Evolutionary conservation across 2,888 invertebrate species (phyloP), one percentile per base, ranked within the genome.

Genomic region (Plagodis dolabraria): DNA sequence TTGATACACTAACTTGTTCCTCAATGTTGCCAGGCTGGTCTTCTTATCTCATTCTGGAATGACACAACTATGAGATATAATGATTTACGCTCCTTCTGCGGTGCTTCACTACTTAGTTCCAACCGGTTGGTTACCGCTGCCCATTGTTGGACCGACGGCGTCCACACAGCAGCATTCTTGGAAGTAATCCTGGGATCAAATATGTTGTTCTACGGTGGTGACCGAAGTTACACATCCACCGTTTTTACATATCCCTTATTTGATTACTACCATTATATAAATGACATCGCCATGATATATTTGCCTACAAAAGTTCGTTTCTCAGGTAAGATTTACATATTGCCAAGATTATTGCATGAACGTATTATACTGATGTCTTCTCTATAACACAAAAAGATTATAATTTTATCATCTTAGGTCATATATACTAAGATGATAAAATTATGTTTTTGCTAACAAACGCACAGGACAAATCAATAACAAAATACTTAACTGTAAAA

Each of bases 131-230:
- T 85, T 10, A 87, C 87, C 0, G 86, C 87, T 0, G 87, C 87
- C 9, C 87, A 87, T 69, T 87, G 87, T 71, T 86, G 86, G 86
- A 70, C 64, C 55, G 83, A 86, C 36, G 81, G 82, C 8, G 0
- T 8, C 6, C 70, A 71, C 51, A 82, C 82, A 35, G 86, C 79
- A 5, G 67, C 62, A 56, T 70, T 69, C 64, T 82, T 85, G 68
- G 57, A 60, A 0, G 85, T 83, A 0, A 82, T 86, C 9, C 75
- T 86, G 2, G 86, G 85, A 53, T 78, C 82, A 2, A 70, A 76
- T 7, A 71, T 53, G 58, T 71, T 87, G 33, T 85, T 80, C 75
- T 64, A 42, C 4, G 87, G 85, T 0, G 87, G 87, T 12, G 76
- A 70, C 4, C 73, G 86, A 11, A 73, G 85, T 33, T 35, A 69